Base-by-base conservation (phyloP, 1,140 invertebrate genomes). In the Bombus fervidus region DNA sequence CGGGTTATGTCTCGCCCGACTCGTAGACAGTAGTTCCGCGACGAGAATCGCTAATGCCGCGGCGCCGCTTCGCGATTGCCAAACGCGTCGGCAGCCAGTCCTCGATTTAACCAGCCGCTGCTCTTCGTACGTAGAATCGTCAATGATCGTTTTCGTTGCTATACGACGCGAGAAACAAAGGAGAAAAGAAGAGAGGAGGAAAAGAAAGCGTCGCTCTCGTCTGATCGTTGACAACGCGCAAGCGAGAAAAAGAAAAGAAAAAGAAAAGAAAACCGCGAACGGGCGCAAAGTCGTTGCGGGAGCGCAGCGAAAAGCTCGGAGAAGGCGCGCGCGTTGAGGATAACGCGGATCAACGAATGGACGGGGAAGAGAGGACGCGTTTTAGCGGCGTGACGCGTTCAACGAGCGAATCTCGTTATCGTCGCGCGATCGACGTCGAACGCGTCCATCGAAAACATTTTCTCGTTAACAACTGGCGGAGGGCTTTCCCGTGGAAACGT, bases 391-490 rank as follows among this genome's bases (percentile, higher is more conserved):
- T 39, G 81, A 47, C 57, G 25, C 57, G 59, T 37, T 43, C 72
- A 6, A n/a, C 62, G 59, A 34, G 25, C 62, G 41, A n/a, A 37
- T n/a, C 73, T 76, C 73, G 73, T 76, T 76, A 89, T 76, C 77
- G 81, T 31, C 18, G n/a, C 69, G 47, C 62, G 75, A 76, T 68
- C 87, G 39, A 77, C 39, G 64, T 62, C 28, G 43, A 64, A 72
- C 25, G 53, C 15, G 47, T 37, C 64, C 77, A 81, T 77, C 68
- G 75, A 79, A 82, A 82, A 78, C 81, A 64, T 87, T 87, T 75
- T 72, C 88, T 85, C 73, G 69, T 90, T 82, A 87, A 80, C 74
- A 74, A 73, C 4, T 1, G 25, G 72, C 62, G 28, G 74, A 15
- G 3, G 43, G 43, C 43, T 47, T 15, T 15, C 13, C 43, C 43